Conservation (phyloP, 2,113 vertebrate species). For the Saguinus midas region DNA sequence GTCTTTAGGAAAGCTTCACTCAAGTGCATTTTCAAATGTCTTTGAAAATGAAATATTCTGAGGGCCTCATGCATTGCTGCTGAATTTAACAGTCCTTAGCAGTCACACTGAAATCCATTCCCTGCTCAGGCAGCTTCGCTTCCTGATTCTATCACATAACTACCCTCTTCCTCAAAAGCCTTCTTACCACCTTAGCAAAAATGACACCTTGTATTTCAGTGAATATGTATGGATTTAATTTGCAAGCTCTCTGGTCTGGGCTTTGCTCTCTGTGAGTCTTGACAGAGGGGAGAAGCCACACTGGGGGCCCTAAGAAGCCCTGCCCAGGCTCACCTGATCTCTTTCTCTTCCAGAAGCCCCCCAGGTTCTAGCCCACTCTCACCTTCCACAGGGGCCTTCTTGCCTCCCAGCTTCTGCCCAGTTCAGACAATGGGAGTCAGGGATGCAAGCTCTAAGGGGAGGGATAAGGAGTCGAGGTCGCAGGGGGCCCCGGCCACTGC, state of each 20-base stretch:
- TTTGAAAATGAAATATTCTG: background rate
- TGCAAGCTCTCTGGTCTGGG: background rate
- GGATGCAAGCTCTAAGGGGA: too few relatives aligned
- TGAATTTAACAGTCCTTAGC: background rate
- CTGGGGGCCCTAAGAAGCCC: background rate
- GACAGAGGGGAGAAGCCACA: background rate
- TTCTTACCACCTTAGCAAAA: background rate
- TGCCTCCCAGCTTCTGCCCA: fast-evolving
- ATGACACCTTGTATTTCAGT: background rate
- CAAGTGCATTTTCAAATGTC: conserved; percentile 21
- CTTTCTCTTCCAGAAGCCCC: background rate
- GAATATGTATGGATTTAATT: background rate
- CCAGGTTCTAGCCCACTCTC: background rate
- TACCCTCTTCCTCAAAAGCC: background rate
- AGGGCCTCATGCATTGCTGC: background rate
- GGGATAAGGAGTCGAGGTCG: fast-evolving
- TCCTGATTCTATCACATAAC: background rate
- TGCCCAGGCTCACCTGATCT: fast-evolving
- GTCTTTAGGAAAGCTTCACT: background rate
- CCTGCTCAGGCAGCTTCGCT: background rate
- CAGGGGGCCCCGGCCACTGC: fast-evolving
- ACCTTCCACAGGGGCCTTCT: background rate
- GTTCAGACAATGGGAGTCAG: background rate
- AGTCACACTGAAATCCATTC: background rate
- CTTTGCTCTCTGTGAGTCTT: background rate